These are phyloP conservation scores for Trichomalopsis sarcophagae DNA, from an alignment of 1,140 invertebrate species.

Conservation along the genomic window DNA sequence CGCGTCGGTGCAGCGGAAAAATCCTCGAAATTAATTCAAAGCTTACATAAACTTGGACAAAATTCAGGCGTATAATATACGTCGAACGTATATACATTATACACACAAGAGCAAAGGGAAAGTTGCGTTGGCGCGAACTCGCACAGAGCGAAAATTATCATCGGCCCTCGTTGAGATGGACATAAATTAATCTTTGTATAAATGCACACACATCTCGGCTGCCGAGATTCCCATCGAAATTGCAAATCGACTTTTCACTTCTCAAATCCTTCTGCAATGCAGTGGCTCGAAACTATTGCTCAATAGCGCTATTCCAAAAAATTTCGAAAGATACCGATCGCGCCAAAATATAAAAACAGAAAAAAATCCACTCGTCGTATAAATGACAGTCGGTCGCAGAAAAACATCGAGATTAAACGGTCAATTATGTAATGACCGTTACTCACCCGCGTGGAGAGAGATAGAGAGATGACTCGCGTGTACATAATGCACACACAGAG, in stretches of 20 bases:
- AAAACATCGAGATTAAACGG: background rate
- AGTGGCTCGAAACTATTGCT: no score
- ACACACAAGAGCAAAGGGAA: background rate
- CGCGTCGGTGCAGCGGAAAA: background rate
- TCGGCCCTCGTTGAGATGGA: background rate
- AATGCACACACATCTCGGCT: background rate
- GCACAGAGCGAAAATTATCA: constrained; percentile 22
- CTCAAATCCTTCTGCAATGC: no score
- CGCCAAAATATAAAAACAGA: background rate
- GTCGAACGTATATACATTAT: background rate
- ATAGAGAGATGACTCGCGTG: background rate
- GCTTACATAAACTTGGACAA: constrained; percentile 37
- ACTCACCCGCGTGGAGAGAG: background rate
- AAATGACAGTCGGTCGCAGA: background rate
- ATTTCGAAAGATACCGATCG: background rate
- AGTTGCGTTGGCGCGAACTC: constrained; percentile 31
- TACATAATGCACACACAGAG: background rate
- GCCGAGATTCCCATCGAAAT: constrained; percentile 21
- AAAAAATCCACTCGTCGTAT: background rate
- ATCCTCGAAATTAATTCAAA: constrained; percentile 44
- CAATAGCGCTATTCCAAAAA: no score
- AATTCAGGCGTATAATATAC: background rate
- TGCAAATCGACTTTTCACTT: constrained; percentile 23
- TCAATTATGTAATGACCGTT: background rate
- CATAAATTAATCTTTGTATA: constrained; percentile 35